phyloP scores from a whole-genome alignment of 2,888 invertebrate genomes.

The Serrognathus titanus region DNA sequence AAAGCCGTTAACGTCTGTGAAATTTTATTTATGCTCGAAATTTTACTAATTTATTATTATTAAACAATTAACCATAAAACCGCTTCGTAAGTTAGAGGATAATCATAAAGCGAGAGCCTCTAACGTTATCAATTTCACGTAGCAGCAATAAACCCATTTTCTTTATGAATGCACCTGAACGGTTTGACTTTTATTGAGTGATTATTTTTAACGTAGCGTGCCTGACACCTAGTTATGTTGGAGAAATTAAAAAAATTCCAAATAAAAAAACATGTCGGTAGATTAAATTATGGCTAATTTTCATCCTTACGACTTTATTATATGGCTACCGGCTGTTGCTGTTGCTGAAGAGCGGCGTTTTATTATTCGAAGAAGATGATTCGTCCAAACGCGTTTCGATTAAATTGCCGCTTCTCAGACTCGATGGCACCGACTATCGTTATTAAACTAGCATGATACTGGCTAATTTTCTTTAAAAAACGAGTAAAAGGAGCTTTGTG shows the following conservation, averaged over 20 bases:
- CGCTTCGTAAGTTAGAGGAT: too few relatives aligned
- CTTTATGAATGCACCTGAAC: constrained; percentile 30
- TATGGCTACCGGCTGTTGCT: constrained; percentile 26
- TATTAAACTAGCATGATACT: constrained; percentile 28
- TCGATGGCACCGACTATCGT: constrained; percentile 6
- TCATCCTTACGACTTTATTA: constrained; percentile 33
- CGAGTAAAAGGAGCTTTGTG: constrained; percentile 20
- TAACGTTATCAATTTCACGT: too few relatives aligned
- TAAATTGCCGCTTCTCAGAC: constrained; percentile 7
- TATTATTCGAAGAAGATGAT: neutral
- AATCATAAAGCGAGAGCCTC: too few relatives aligned
- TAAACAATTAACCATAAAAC: too few relatives aligned
- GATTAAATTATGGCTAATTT: constrained; percentile 35
- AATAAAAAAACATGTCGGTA: constrained; percentile 28
- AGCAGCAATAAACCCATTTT: constrained; percentile 27
- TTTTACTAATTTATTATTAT: too few relatives aligned
- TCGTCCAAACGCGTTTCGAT: neutral
- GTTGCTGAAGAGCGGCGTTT: constrained; percentile 20
- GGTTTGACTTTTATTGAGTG: constrained; percentile 33
- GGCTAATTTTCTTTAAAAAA: constrained; percentile 30
- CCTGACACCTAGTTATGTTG: constrained; percentile 36
- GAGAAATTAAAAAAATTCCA: constrained; percentile 29
- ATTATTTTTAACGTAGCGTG: constrained; percentile 36
- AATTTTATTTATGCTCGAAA: too few relatives aligned
- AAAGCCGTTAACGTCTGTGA: too few relatives aligned